phyloP scores from a whole-genome alignment of 2,113 vertebrate genomes.

The Toxotes chatareus region DNA sequence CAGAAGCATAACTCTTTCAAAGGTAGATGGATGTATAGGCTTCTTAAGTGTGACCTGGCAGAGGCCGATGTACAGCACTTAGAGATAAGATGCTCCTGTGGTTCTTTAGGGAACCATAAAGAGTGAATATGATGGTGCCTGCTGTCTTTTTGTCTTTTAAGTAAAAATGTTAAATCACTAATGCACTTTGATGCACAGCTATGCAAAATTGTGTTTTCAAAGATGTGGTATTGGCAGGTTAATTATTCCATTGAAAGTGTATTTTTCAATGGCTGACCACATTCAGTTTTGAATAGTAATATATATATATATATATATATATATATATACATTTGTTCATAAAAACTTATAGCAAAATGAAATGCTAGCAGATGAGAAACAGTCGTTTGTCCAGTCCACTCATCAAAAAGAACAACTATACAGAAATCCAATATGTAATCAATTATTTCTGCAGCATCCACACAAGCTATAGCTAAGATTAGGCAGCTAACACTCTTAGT shows the following conservation, averaged over 20 bases:
- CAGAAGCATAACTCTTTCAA: slow-evolving; percentile 53
- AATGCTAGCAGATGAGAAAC: background rate
- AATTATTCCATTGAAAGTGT: background rate
- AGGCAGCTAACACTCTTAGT: background rate
- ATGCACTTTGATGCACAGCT: background rate
- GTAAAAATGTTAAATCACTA: slow-evolving; percentile 28
- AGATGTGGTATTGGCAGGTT: background rate
- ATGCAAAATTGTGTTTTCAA: background rate
- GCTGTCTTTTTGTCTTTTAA: slow-evolving; percentile 8
- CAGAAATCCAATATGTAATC: background rate
- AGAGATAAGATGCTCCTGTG: slow-evolving; percentile 32
- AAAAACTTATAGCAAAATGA: background rate
- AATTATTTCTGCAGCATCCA: background rate
- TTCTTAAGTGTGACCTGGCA: slow-evolving; percentile 50
- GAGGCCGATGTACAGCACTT: slow-evolving; percentile 42
- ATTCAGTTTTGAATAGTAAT: background rate
- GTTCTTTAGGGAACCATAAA: slow-evolving; percentile 40
- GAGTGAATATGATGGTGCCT: slow-evolving; percentile 10
- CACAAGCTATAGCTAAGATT: background rate
- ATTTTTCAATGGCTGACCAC: background rate
- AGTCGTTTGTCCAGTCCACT: background rate
- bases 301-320: background rate
- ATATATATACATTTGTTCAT: background rate
- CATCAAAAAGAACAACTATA: background rate
- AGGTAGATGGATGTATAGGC: slow-evolving; percentile 36